Evolutionary conservation across 2,888 invertebrate genomes (phyloP), one percentile per base, ranked within the genome.

Genomic region (Troilus luridus): DNA sequence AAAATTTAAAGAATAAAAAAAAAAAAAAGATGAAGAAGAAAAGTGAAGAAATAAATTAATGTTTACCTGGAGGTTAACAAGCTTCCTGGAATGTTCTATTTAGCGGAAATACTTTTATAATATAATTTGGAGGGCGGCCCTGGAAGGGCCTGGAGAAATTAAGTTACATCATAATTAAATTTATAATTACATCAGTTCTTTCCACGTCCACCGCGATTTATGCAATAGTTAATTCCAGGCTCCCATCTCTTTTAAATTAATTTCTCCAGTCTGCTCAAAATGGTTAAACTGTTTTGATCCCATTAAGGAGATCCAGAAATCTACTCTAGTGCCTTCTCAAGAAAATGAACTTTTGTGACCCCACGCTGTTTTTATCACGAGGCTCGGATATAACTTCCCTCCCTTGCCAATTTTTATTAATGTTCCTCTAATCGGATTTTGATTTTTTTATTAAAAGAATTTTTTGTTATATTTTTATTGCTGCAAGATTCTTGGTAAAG

Each of bases 71-170:
- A 64, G 88, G 56, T 90, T 90, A 90, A 90, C 90, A 88, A 90
- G 90, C 90, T 90, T 90, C 90, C 90, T 90, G 85, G 88, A 90
- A 88, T 88, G 90, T 91, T 81, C 91, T 88, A 88, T 91, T 91
- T 91, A 88, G 88, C 91, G 91, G 91, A 91, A 91, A 91, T 91
- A 91, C 91, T 91, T 91, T 89, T 91, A 91, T 91, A 91, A 91
- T 89, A 91, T 91, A 91, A 91, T 91, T 91, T 91, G 72, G 67
- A 89, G 91, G 41, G 60, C 85, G 60, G 81, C 90, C 64, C 90
- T 81, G 24, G 41, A 81, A 17, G 91, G 64, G 67, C 67, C 88
- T 77, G 59, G 88, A 91, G 91, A 91, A 91, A 91, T 91, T 91
- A 91, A 88, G 88, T 91, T 91, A 88, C 91, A 64, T 91, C 67